Base-by-base conservation (phyloP, 1,140 invertebrate species). In the Papilio glaucus region DNA sequence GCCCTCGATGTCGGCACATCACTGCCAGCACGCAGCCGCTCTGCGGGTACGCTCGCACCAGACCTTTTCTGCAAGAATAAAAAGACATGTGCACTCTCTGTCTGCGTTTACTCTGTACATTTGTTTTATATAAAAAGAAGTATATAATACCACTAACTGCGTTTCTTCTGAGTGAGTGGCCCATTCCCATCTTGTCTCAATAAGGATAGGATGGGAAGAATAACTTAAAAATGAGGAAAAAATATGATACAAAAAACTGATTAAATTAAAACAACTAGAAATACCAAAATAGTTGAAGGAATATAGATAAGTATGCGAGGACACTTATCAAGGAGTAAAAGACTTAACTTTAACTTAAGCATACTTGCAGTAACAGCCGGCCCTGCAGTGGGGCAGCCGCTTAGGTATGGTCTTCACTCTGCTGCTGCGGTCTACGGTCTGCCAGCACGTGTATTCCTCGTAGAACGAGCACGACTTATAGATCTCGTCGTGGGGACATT, bases 381-480 rank as follows among this genome's bases (percentile, higher is more conserved):
- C 71, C 18, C 29, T 82, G 69, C 87, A 91, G 60, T 88, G 85
- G 0, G 72, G 0, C 2, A 90, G 61, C 3, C 80, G 72, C 29
- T 82, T 83, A 0, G 83, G 78, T 0, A 72, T 29, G 0, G 61
- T 38, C 45, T 76, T 79, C 0, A 85, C 82, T n/a, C 89, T 80
- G 37, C 71, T 73, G 8, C 6, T 33, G 12, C 75, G 72, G 0
- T 76, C 61, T 0, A 62, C 5, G 0, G 71, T 69, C 21, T 76
- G 68, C 89, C 89, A 91, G 70, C 89, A 91, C 0, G 82, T 86
- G 26, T 85, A 88, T 70, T 91, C 89, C 3, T 85, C 79, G n/a
- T 76, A 77, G 69, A 87, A 88, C 0, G 81, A 72, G 63, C 89
- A 91, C 0, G 87, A 88, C 26, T 67, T 84, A 63, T 89, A 81